Evolutionary conservation across 2,888 invertebrate species (phyloP), one percentile per base, ranked within the genome.

Genomic region (Stenurella melanura): DNA sequence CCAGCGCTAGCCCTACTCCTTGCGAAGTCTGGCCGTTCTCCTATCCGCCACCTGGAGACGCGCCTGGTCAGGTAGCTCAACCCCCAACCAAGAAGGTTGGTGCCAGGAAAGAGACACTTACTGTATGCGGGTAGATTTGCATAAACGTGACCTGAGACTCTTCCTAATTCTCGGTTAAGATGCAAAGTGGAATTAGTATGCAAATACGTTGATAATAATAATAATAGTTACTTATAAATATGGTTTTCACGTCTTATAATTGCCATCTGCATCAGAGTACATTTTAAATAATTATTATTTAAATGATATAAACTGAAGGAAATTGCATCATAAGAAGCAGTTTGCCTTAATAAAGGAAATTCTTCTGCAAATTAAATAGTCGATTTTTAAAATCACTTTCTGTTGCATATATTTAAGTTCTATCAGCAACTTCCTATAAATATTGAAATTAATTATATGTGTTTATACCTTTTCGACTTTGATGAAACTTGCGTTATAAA

Each of bases 71-170:
- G n/a, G n/a, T n/a, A n/a, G n/a, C n/a, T n/a, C n/a, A n/a, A n/a
- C n/a, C n/a, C n/a, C n/a, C n/a, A n/a, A n/a, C n/a, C n/a, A n/a
- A n/a, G n/a, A n/a, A n/a, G n/a, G n/a, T n/a, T n/a, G n/a, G n/a
- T n/a, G n/a, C n/a, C n/a, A n/a, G n/a, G n/a, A 64, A 64, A 19
- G 21, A 64, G 64, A 42, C 42, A 1, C 17, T 61, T 42, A 64
- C 19, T 19, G 42, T 42, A 64, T 64, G 34, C 12, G 15, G 50
- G 30, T 56, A 30, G 21, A 67, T 68, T 57, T 57, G 30, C 54
- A 69, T 58, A 57, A 58, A 69, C 69, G 58, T 69, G 69, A 69
- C 57, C 30, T 34, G 57, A 30, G 34, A 30, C 18, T 69, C 58
- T 69, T 69, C 57, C 57, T 58, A 69, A 69, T 69, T 57, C 9